Conservation (phyloP, 1,140 invertebrate genomes). For the Achroia grisella region DNA sequence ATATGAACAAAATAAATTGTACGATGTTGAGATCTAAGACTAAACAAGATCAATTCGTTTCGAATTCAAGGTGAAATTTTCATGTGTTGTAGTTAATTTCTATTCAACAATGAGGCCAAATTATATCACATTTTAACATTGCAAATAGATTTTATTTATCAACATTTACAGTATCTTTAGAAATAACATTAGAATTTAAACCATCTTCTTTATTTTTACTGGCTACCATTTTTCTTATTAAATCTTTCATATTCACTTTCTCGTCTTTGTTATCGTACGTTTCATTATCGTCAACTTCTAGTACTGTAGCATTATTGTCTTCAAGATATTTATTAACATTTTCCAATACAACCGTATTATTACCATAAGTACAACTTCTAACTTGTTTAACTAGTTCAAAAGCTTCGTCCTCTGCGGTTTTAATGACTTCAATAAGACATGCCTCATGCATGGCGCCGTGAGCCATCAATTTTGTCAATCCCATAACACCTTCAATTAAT, state of each 20-base stretch:
- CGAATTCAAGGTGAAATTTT: constrained; percentile 2
- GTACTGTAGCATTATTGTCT: constrained; percentile 48
- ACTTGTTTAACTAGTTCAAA: constrained; percentile 31
- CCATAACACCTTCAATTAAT: constrained; percentile 49
- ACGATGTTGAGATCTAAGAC: too few species aligned
- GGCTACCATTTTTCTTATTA: constrained; percentile 37
- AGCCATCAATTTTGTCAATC: constrained; percentile 53
- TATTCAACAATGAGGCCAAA: neutral
- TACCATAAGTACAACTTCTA: constrained; percentile 33
- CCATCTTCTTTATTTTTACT: constrained; percentile 24
- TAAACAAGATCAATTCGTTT: too few species aligned
- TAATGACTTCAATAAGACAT: constrained; percentile 60
- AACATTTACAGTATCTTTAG: too few species aligned
- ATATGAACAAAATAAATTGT: constrained; percentile 1
- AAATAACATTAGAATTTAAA: constrained; percentile 5
- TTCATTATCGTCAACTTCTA: constrained; percentile 28
- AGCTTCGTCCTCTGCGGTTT: constrained; percentile 48
- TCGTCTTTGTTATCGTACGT: constrained; percentile 9
- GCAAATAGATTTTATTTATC: too few species aligned
- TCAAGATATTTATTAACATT: constrained; percentile 27
- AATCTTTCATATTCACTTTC: constrained; percentile 19
- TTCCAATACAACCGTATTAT: constrained; percentile 18
- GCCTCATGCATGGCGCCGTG: constrained; percentile 64
- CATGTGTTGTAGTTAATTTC: constrained; percentile 16
- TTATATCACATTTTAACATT: too few species aligned